Evolutionary conservation across 2,113 vertebrate species (phyloP).

Genomic region (Scomber colias): DNA sequence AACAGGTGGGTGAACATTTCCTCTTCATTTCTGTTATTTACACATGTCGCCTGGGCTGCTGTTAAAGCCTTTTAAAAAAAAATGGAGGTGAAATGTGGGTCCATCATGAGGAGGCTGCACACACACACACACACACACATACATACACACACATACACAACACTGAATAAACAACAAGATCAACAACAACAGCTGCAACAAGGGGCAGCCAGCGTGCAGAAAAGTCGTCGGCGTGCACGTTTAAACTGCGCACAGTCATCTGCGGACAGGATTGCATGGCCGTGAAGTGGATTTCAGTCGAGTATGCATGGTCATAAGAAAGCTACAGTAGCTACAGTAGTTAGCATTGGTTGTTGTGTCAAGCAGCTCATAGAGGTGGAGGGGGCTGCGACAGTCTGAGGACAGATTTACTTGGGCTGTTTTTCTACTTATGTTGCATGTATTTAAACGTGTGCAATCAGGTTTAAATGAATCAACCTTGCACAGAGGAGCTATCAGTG

Average conservation of each 20-base stretch:
- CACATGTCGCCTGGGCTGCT: background rate
- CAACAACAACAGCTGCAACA: slow-evolving; percentile 37
- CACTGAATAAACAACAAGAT: slow-evolving; percentile 57
- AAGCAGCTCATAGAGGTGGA: slow-evolving; percentile 1
- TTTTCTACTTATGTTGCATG: background rate
- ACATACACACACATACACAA: slow-evolving; percentile 33
- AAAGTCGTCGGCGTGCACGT: background rate
- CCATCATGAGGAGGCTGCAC: slow-evolving; percentile 63
- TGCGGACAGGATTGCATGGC: background rate
- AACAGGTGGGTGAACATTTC: slow-evolving; percentile 62
- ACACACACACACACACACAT: background rate
- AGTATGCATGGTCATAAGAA: background rate
- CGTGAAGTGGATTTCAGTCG: background rate
- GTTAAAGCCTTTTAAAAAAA: slow-evolving; percentile 33
- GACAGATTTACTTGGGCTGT: background rate
- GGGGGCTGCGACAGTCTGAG: slow-evolving; percentile 33
- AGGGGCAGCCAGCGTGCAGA: background rate
- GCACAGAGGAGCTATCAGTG: background rate
- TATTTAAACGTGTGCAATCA: background rate
- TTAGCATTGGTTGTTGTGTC: slow-evolving; percentile 55
- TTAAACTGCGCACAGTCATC: no score
- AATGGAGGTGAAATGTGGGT: slow-evolving; percentile 69
- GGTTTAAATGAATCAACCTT: no score
- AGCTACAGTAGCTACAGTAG: slow-evolving; percentile 22
- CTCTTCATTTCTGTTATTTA: background rate